Evolutionary conservation across 2,797 vertebrate species (phyloP).

Genomic region (Falco rusticolus): DNA sequence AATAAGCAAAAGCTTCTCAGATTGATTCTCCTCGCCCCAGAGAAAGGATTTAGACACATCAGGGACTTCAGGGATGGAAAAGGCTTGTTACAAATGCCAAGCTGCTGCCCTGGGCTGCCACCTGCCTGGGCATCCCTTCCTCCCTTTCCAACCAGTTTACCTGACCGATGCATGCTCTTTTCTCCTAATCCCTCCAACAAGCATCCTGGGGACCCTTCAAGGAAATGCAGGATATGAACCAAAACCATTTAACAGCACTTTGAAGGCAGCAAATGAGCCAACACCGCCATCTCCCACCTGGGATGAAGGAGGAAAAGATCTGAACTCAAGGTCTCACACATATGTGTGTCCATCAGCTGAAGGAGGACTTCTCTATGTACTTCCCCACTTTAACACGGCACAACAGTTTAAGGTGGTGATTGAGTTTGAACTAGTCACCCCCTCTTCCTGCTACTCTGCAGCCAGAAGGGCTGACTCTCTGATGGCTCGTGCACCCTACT

Average conservation of each 20-base stretch:
- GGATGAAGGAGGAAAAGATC: not conserved
- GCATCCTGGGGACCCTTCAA: not conserved
- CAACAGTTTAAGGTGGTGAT: not conserved
- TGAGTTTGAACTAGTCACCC: not conserved
- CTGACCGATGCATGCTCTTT: not conserved
- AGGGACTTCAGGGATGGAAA: not conserved
- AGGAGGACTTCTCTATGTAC: not conserved
- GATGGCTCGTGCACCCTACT: not conserved
- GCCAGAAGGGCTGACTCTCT: not conserved
- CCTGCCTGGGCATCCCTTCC: not conserved
- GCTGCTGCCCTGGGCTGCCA: not conserved
- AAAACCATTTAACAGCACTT: not conserved
- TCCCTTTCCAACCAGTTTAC: not conserved
- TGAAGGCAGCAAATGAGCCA: not conserved
- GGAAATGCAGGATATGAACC: not conserved
- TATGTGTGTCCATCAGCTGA: fast-evolving
- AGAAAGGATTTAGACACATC: not conserved
- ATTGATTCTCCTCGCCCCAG: not conserved
- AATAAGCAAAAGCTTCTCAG: not conserved
- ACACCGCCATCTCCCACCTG: fast-evolving
- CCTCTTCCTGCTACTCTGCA: not conserved
- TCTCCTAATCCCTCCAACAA: not conserved
- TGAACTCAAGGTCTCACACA: not conserved
- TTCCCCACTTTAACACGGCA: not conserved
- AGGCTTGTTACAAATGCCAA: not conserved